Percentiles rank a stretch among this genome's conserved stretches.
Evolutionary conservation across 2,797 vertebrate genomes (phyloP).

Genomic region (Triplophysa yarkandensis): DNA sequence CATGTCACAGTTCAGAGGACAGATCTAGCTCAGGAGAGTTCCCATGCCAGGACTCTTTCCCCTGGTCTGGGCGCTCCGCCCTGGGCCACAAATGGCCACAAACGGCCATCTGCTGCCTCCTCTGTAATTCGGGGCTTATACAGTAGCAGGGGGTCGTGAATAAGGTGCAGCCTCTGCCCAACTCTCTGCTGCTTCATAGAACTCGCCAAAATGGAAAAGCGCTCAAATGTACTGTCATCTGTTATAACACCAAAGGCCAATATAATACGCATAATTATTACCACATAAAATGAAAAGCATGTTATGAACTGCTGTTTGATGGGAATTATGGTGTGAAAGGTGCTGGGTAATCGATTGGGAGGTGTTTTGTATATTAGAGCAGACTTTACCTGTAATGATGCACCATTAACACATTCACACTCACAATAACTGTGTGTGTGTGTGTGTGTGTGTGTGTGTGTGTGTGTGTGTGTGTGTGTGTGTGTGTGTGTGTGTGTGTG

Average conservation of each 20-base stretch:
- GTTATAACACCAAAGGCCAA: neutral
- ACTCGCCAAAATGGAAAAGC: neutral
- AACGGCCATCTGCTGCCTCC: slow-evolving; percentile 53
- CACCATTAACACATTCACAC: slow-evolving; percentile 7
- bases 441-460: neutral
- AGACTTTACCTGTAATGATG: neutral
- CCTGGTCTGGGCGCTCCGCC: slow-evolving; percentile 33
- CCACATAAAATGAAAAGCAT: neutral
- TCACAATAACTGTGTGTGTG: neutral
- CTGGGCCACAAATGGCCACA: slow-evolving; percentile 38
- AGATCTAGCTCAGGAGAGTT: slow-evolving; percentile 1
- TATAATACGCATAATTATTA: neutral
- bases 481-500: neutral
- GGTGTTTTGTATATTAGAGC: neutral
- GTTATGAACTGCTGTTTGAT: neutral
- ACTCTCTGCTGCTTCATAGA: neutral
- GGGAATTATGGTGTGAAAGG: neutral
- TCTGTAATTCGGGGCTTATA: slow-evolving; percentile 6
- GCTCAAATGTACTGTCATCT: neutral
- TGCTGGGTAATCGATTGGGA: neutral
- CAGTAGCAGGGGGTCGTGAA: slow-evolving; percentile 16
- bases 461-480: slow-evolving; percentile 5
- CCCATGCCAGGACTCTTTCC: slow-evolving; percentile 26
- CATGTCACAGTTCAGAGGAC: slow-evolving; percentile 35
- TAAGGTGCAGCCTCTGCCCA: neutral